Evolutionary conservation across 2,113 vertebrate species (phyloP), one percentile per base, ranked within the genome.

Genomic region (Cololabis saira): DNA sequence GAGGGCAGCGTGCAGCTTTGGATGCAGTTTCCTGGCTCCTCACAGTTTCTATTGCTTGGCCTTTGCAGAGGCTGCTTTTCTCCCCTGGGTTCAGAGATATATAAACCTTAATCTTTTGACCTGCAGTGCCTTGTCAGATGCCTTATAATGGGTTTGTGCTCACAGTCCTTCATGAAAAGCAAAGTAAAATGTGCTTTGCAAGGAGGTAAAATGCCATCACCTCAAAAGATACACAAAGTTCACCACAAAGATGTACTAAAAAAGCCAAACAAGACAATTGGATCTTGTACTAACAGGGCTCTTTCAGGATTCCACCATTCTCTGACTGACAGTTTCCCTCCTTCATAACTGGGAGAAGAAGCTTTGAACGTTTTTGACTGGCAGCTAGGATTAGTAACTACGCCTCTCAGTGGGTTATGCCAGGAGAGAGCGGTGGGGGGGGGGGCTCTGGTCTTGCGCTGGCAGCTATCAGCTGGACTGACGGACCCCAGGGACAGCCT

Each of bases 301-400:
- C 48, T 76, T 18, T 42, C 4, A 53, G 42, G 57, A 81, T 57
- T 67, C 22, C 47, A 76, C 40, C 9, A 15, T 30, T 70, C 12
- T 19, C 57, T 75, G 62, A 72, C 61, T 64, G 63, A 71, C 67
- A 43, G 24, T 56, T 64, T 77, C 48, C 41, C 51, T 50, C 42
- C 37, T 48, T 67, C 62, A 40, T 80, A 55, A 66, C 66, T n/a
- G 16, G 10, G 33, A 68, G 62, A 67, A 16, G 22, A 64, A 50
- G 41, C 40, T 82, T 74, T 74, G 69, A 71, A 67, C 78, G 5
- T 27, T 37, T 65, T 19, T 82, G 83, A 90, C 70, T 72, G 87
- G 71, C 80, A 71, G 50, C 16, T 1, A 0, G 43, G 67, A 70
- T 83, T 76, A 74, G 74, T 71, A 66, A 53, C 13, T 24, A 63